A percentile compares a stretch with the other conserved stretches of the same genome.
Evolutionary conservation across 2,888 invertebrate species (phyloP).

Genomic region (Nudaria mundana): DNA sequence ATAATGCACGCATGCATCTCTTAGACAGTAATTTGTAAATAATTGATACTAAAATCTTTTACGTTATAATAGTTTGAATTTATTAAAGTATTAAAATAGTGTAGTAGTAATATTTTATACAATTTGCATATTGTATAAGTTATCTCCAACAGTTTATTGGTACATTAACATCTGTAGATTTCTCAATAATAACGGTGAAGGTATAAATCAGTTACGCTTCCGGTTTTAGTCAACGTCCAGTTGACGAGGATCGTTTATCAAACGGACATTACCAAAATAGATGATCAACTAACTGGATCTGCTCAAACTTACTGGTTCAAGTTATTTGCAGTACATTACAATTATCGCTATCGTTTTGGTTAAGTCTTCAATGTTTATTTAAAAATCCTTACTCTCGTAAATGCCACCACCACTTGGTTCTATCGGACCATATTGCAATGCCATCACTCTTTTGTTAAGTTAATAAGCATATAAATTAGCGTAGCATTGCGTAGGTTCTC

Average conservation of each 20-base stretch:
- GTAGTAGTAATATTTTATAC: conserved; percentile 1
- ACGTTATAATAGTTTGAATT: conserved; percentile 7
- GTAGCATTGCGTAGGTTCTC: conserved; percentile 36
- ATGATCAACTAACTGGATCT: background rate
- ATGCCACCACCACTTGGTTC: background rate
- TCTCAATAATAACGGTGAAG: conserved; percentile 51
- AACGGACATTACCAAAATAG: background rate
- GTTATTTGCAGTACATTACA: too few species aligned
- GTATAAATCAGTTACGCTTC: conserved; percentile 54
- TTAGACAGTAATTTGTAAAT: too few species aligned
- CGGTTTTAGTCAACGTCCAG: conserved; percentile 38
- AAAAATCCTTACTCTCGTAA: too few species aligned
- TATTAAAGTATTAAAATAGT: background rate
- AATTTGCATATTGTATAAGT: conserved; percentile 9
- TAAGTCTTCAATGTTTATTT: too few species aligned
- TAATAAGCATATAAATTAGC: conserved; percentile 36
- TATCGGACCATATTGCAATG: conserved; percentile 25
- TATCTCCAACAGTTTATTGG: conserved; percentile 31
- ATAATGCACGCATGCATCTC: too few species aligned
- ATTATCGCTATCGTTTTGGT: too few species aligned
- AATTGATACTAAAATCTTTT: background rate
- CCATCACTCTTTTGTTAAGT: conserved; percentile 22
- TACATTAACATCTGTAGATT: conserved; percentile 54
- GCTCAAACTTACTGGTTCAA: background rate
- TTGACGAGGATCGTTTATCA: conserved; percentile 24